phyloP scores from a whole-genome alignment of 2,888 invertebrate genomes.

The Amphiduros pacificus region DNA sequence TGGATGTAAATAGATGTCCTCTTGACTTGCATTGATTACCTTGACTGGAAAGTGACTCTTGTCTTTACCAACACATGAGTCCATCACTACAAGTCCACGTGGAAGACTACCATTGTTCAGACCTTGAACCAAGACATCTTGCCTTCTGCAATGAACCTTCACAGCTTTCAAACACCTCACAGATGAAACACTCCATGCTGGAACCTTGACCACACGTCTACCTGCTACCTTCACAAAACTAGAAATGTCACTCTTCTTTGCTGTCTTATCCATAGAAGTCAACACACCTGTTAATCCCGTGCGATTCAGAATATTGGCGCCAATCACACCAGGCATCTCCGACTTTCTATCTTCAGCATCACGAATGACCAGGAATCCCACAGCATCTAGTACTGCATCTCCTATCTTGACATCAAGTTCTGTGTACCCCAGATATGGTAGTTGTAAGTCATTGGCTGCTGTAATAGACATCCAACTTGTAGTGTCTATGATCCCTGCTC shows the following conservation, averaged over 20 bases:
- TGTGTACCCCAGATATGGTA: background rate
- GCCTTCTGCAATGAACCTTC: no score
- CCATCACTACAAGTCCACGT: background rate
- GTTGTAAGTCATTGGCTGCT: background rate
- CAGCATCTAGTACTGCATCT: background rate
- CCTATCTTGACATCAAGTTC: background rate
- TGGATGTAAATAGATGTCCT: background rate
- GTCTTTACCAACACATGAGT: background rate
- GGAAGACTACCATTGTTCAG: no score
- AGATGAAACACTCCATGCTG: background rate
- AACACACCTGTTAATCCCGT: background rate
- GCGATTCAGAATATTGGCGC: background rate
- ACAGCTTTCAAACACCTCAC: no score
- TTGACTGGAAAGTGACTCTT: background rate
- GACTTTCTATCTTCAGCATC: background rate
- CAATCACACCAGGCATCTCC: background rate
- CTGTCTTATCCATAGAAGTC: background rate
- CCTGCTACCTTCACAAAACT: background rate
- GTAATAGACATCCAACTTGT: background rate
- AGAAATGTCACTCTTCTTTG: background rate
- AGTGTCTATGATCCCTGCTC: background rate
- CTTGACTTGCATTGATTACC: background rate
- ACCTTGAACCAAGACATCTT: no score
- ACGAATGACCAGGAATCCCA: background rate
- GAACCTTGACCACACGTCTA: background rate